Percentiles rank a stretch among this genome's conserved stretches.
phyloP scores from a whole-genome alignment of 2,797 vertebrate species.

The Sciurus vulgaris region DNA sequence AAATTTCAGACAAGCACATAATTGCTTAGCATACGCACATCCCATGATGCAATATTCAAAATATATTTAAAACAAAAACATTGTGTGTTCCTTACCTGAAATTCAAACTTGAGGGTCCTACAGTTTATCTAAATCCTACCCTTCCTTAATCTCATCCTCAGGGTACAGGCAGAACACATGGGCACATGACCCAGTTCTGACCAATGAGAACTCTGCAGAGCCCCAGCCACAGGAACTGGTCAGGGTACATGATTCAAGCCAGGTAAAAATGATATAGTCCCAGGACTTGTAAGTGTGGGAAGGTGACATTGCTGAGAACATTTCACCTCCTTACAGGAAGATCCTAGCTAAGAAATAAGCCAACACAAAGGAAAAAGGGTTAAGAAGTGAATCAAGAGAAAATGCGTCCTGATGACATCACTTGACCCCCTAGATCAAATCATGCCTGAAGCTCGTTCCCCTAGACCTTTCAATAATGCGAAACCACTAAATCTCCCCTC shows the following conservation, averaged over 20 bases:
- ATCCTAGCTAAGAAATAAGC: not conserved
- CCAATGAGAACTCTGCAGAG: not conserved
- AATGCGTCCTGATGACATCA: not conserved
- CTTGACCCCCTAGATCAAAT: constrained; percentile 37
- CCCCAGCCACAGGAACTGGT: not conserved
- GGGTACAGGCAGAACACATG: not conserved
- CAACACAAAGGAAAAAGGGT: not conserved
- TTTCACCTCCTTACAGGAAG: not conserved
- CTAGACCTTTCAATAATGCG: not conserved
- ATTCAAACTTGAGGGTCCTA: not conserved
- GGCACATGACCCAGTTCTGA: not conserved
- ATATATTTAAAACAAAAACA: not conserved
- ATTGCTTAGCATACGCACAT: not conserved
- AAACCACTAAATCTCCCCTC: not conserved
- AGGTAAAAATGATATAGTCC: not conserved
- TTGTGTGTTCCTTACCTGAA: not conserved
- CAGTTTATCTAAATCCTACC: not conserved
- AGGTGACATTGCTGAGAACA: not conserved
- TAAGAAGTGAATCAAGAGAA: not conserved
- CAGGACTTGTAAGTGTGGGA: not conserved
- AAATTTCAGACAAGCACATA: not conserved
- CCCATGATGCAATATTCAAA: not conserved
- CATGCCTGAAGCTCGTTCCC: constrained; percentile 33
- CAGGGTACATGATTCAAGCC: not conserved
- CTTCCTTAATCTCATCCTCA: not conserved